phyloP scores from a whole-genome alignment of 2,113 vertebrate species.

The Blennius ocellaris region DNA sequence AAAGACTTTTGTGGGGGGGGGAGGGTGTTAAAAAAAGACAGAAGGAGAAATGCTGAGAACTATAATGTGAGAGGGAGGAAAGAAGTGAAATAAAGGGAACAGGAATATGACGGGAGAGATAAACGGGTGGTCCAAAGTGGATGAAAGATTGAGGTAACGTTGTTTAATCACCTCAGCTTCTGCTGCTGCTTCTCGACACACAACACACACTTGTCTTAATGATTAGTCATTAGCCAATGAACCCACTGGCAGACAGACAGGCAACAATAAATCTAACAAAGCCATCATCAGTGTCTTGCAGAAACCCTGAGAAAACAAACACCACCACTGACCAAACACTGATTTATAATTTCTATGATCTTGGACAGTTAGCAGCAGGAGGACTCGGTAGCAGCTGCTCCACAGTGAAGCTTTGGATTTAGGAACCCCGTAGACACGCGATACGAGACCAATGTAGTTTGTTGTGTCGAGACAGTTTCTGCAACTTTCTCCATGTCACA shows the following conservation, averaged over 20 bases:
- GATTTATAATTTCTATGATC: conserved; percentile 46
- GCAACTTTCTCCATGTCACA: conserved; percentile 3
- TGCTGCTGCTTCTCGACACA: conserved; percentile 57
- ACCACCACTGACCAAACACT: conserved; percentile 42
- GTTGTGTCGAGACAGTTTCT: conserved; percentile 5
- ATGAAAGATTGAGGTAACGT: conserved; percentile 63
- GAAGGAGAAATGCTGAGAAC: conserved; percentile 26
- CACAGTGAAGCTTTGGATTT: conserved; percentile 6
- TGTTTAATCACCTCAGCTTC: conserved; percentile 76
- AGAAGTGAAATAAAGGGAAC: conserved; percentile 16
- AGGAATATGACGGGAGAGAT: conserved; percentile 38
- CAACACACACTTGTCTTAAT: conserved; percentile 68
- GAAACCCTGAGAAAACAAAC: conserved; percentile 51
- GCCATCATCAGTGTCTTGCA: conserved; percentile 54
- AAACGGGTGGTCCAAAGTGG: conserved; percentile 51
- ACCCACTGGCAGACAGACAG: conserved; percentile 68
- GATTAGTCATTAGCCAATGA: conserved; percentile 73
- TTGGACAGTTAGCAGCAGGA: conserved; percentile 36
- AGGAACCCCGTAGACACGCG: background rate
- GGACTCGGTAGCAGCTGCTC: conserved; percentile 30
- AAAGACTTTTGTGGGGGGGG: conserved; percentile 31
- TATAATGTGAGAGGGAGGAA: conserved; percentile 31
- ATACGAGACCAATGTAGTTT: background rate
- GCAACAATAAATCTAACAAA: conserved; percentile 65
- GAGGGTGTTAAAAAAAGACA: conserved; percentile 16